phyloP scores from a whole-genome alignment of 2,888 invertebrate species.

The Branchellion lobata region DNA sequence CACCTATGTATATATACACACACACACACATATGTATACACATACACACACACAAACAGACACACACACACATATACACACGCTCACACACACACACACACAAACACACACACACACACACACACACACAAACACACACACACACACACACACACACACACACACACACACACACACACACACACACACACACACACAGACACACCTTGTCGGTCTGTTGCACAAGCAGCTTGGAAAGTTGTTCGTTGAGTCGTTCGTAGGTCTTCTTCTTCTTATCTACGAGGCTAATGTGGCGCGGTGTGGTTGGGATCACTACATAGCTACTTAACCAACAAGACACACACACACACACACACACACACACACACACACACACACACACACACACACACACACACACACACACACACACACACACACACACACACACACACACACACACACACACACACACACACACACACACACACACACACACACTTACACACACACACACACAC shows the following conservation, averaged over 20 bases:
- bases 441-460: constrained; percentile 30
- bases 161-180: constrained; percentile 24
- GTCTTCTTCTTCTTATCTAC: background rate
- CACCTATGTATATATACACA: too few species aligned
- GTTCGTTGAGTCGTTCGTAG: too few species aligned
- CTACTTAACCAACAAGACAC: too few species aligned
- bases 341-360: constrained; percentile 32
- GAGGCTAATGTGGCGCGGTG: background rate
- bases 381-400: constrained; percentile 37
- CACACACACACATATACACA: too few species aligned
- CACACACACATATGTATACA: too few species aligned
- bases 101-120: too few species aligned
- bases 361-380: constrained; percentile 25
- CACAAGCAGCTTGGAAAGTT: too few species aligned
- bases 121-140: too few species aligned
- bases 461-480: constrained; percentile 20
- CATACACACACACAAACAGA: too few species aligned
- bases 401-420: constrained; percentile 19
- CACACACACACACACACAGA: background rate
- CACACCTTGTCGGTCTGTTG: too few species aligned
- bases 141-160: constrained; percentile 18
- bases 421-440: constrained; percentile 25
- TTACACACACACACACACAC: constrained; percentile 37
- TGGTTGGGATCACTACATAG: background rate
- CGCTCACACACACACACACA: too few species aligned